A percentile compares a stretch with the other conserved stretches of the same genome.
Conservation (phyloP, 1,140 invertebrate species). For the Plutomurus gul region DNA sequence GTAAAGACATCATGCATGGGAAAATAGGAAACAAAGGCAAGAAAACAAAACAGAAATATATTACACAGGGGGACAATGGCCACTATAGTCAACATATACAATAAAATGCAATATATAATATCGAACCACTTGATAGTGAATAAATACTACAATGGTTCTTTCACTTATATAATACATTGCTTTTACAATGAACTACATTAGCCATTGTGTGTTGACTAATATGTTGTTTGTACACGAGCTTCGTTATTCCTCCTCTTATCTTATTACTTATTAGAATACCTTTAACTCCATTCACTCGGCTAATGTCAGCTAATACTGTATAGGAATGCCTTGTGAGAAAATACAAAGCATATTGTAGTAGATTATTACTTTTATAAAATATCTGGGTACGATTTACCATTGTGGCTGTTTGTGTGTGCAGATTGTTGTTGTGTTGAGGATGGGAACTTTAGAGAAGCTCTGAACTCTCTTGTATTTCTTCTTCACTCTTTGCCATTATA, state of each 20-base stretch:
- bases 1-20: constrained; percentile 21
- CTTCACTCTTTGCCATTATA: not conserved
- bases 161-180: not conserved
- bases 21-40: constrained; percentile 18
- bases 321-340: constrained; percentile 12
- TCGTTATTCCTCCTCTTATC: too few relatives aligned
- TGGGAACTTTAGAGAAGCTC: not conserved
- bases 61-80: not conserved
- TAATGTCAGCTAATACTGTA: not conserved
- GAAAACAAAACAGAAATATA: not conserved
- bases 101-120: not conserved
- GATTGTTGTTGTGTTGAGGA: not conserved
- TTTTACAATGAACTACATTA: not conserved
- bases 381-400: too few relatives aligned
- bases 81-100: too few relatives aligned
- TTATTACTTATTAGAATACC: too few relatives aligned
- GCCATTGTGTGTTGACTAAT: not conserved
- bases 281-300: too few relatives aligned
- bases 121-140: not conserved
- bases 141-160: not conserved
- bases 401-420: too few relatives aligned
- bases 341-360: too few relatives aligned
- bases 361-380: constrained; percentile 19
- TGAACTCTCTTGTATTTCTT: not conserved
- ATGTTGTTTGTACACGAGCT: not conserved